Percentiles rank a stretch among this genome's conserved stretches.
Conservation (phyloP, 2,888 invertebrate species). For the Mesorhabditis spiculigera region DNA sequence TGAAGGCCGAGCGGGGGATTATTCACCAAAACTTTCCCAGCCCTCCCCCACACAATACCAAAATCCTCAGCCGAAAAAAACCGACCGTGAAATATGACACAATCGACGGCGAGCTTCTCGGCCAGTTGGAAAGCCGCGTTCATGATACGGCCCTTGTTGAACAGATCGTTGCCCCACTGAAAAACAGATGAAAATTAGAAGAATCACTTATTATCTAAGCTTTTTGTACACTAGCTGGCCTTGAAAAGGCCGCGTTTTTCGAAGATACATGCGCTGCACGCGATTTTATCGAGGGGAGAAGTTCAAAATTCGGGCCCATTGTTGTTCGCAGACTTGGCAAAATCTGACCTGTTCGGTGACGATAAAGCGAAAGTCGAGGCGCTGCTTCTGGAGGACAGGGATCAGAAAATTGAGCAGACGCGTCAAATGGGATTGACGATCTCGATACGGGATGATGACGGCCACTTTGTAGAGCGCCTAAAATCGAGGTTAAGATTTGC, state of each 20-base stretch:
- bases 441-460: constrained; percentile 59
- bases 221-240: too few species aligned
- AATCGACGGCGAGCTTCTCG: constrained; percentile 50
- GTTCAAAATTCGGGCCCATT: too few species aligned
- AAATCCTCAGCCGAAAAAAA: neutral
- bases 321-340: too few species aligned
- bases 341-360: constrained; percentile 57
- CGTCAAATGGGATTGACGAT: constrained; percentile 54
- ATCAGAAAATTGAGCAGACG: constrained; percentile 57
- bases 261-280: too few species aligned
- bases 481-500: neutral
- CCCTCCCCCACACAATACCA: too few species aligned
- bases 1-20: too few species aligned
- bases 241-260: too few species aligned
- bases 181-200: too few species aligned
- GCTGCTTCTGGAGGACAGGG: constrained; percentile 56
- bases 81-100: constrained; percentile 56
- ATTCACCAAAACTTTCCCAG: too few species aligned
- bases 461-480: constrained; percentile 52
- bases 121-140: constrained; percentile 57
- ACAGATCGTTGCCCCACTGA: constrained; percentile 53
- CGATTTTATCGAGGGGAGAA: too few species aligned
- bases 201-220: too few species aligned
- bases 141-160: constrained; percentile 59
- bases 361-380: constrained; percentile 58